Base-by-base conservation (phyloP, 2,888 invertebrate species). In the Tipula confusa region DNA sequence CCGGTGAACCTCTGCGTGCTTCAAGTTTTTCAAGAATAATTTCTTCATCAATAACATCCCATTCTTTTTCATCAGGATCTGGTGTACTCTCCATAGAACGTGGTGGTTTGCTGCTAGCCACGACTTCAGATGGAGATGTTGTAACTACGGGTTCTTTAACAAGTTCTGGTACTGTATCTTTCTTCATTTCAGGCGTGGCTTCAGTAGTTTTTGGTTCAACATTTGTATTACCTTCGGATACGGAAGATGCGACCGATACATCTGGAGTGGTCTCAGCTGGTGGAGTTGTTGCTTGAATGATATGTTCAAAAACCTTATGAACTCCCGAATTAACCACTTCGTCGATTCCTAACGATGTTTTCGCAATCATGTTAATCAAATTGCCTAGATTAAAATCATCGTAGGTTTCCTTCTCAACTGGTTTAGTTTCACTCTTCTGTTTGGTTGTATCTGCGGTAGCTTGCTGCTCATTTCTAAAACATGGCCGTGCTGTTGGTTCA, bases 41-140 rank as follows among this genome's bases (percentile, higher is more conserved):
- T 82, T 82, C 82, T 82, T 82, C 82, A 82, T 82, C 82, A 36
- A 82, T 82, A 1, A 82, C 82, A 36, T 82, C 82, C 82, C 82
- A 82, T 36, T 82, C 82, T 24, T 82, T 82, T 80, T 64, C 64
- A 29, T 82, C 82, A 1, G 82, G 33, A 82, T 82, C 82, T 13
- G 80, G n/a, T 29, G 80, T 64, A 24, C 11, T 64, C 4, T 64
- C 64, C 64, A 24, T 4, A n/a, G 64, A 64, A 9, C 64, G 64
- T 64, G 24, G 64, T 24, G 24, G 64, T 64, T 64, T 64, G 2
- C 2, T 64, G 24, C 0, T 64, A 2, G 24, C 24, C 1, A 24
- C 24, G 9, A 9, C 64, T 24, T 24, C 64, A 7, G 43, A 43
- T n/a, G 13, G 13, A 3, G 43, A 43, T 1, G 9, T 64, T 64